Evolutionary conservation across 2,113 vertebrate species (phyloP).

Genomic region (Malurus alboscapulatus): DNA sequence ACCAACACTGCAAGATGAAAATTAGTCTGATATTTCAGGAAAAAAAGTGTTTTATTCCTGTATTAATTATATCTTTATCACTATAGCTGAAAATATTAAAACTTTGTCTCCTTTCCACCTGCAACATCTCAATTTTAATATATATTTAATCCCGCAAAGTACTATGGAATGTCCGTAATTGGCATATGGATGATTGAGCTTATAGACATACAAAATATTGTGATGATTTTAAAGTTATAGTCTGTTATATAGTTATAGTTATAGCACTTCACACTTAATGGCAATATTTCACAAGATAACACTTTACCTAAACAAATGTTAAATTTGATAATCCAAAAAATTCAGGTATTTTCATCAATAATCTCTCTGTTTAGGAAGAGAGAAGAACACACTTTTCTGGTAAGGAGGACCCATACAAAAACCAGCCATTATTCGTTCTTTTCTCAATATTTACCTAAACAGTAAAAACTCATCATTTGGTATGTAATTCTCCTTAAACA

Average conservation of each 20-base stretch:
- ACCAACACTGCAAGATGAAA: neutral
- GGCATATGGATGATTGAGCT: neutral
- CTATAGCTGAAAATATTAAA: neutral
- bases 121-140: neutral
- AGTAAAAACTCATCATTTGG: slow-evolving; percentile 82
- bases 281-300: neutral
- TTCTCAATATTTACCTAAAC: slow-evolving; percentile 79
- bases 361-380: neutral
- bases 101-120: neutral
- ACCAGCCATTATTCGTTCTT: neutral
- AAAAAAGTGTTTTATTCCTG: neutral
- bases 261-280: neutral
- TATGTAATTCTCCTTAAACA: slow-evolving; percentile 85
- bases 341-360: neutral
- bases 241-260: neutral
- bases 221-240: neutral
- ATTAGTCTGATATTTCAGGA: neutral
- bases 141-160: neutral
- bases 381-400: neutral
- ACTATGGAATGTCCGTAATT: neutral
- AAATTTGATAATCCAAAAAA: neutral
- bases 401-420: neutral
- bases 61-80: neutral
- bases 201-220: neutral
- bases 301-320: neutral